Percentiles rank a stretch among this genome's conserved stretches.
Evolutionary conservation across 2,888 invertebrate genomes (phyloP).

Genomic region (Chromoteleia sp.): DNA sequence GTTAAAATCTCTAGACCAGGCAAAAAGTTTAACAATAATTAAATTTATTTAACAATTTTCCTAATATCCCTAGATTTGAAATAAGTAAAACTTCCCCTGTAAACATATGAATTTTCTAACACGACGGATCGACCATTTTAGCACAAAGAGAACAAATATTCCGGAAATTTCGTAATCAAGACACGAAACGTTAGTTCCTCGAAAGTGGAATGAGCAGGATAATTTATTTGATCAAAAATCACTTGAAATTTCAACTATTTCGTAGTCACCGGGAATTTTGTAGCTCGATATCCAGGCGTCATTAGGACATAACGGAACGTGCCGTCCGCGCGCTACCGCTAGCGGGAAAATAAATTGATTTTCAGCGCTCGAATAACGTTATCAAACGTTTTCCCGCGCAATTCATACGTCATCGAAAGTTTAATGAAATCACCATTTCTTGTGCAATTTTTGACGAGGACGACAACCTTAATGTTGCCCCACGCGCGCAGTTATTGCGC

Average conservation of each 20-base stretch:
- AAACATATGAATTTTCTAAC: too few relatives aligned
- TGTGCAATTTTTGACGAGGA: too few relatives aligned
- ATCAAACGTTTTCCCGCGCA: constrained; percentile 45
- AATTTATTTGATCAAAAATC: constrained; percentile 26
- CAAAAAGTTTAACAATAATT: too few relatives aligned
- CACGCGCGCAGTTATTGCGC: too few relatives aligned
- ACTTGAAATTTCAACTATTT: constrained; percentile 35
- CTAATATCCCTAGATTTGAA: too few relatives aligned
- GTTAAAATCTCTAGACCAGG: too few relatives aligned
- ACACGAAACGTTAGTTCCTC: constrained; percentile 5
- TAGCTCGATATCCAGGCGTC: constrained; percentile 47
- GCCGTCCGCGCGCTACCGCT: constrained; percentile 28
- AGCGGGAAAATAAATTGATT: constrained; percentile 58
- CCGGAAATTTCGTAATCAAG: neutral
- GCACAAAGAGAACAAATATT: too few relatives aligned
- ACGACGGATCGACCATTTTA: too few relatives aligned
- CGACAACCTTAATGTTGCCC: too few relatives aligned
- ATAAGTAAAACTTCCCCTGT: too few relatives aligned
- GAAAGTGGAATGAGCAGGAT: neutral
- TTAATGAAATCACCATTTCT: constrained; percentile 27
- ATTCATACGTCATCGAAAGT: constrained; percentile 33
- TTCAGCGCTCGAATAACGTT: constrained; percentile 52
- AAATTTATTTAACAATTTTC: too few relatives aligned
- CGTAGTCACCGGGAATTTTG: constrained; percentile 38
- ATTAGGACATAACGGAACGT: constrained; percentile 60